These are phyloP conservation scores for Thyatira batis DNA, from an alignment of 2,888 invertebrate species.

Conservation along the genomic window DNA sequence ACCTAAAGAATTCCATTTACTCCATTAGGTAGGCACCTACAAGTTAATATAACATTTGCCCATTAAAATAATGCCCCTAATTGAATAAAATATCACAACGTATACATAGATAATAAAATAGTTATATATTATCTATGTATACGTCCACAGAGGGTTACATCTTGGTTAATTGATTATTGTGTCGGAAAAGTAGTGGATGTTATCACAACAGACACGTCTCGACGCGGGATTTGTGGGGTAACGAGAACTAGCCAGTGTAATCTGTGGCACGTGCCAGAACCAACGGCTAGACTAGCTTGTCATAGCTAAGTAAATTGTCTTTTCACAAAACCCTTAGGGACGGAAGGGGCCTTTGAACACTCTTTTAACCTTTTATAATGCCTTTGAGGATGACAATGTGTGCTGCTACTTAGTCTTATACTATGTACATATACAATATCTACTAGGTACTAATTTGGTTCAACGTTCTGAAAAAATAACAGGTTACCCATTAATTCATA, in stretches of 20 bases:
- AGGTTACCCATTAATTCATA: too few relatives aligned
- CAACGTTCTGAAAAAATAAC: too few relatives aligned
- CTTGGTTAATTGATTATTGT: neutral
- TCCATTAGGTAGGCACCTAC: too few relatives aligned
- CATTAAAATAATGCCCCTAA: too few relatives aligned
- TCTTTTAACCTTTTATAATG: neutral
- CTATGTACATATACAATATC: too few relatives aligned
- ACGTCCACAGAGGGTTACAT: neutral
- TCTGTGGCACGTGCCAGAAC: neutral
- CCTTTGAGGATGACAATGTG: neutral
- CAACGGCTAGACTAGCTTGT: neutral
- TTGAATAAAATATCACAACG: too few relatives aligned
- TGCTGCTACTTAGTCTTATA: too few relatives aligned
- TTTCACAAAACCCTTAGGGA: neutral
- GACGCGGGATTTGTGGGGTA: neutral
- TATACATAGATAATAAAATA: too few relatives aligned
- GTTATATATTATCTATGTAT: neutral
- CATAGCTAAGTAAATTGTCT: neutral
- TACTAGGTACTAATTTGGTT: too few relatives aligned
- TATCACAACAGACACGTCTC: neutral
- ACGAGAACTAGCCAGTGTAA: slow-evolving; percentile 4
- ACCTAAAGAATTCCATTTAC: too few relatives aligned
- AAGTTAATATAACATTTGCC: too few relatives aligned
- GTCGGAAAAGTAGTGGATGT: neutral
- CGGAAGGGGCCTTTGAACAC: neutral